Conservation (phyloP, 1,140 invertebrate species). For the Octopus bimaculoides region DNA sequence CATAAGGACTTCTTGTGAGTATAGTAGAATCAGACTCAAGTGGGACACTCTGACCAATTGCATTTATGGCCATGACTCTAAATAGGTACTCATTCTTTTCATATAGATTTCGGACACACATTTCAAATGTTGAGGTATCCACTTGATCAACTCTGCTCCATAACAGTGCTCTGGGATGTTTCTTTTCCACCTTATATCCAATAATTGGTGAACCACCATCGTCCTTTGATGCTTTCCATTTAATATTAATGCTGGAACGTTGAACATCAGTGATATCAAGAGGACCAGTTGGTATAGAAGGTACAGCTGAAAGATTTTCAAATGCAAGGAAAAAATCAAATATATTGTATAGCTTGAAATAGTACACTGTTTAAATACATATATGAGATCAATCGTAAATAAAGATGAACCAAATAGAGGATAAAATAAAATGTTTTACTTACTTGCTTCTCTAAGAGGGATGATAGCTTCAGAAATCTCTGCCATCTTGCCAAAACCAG, state of each 20-base stretch:
- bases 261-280: slow-evolving; percentile 64
- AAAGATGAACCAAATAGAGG: background rate
- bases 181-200: slow-evolving; percentile 90
- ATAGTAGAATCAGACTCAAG: slow-evolving; percentile 84
- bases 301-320: slow-evolving; percentile 14
- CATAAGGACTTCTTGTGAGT: slow-evolving; percentile 73
- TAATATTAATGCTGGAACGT: slow-evolving; percentile 76
- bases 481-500: slow-evolving; percentile 85
- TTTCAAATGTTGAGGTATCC: slow-evolving; percentile 61
- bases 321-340: background rate
- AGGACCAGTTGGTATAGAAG: slow-evolving; percentile 28
- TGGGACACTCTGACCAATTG: slow-evolving; percentile 83
- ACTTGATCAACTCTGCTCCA: slow-evolving; percentile 83
- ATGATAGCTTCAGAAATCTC: slow-evolving; percentile 74
- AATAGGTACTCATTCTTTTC: slow-evolving; percentile 62
- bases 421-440: slow-evolving; percentile 22
- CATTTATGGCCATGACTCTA: slow-evolving; percentile 82
- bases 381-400: background rate
- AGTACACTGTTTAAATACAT: background rate
- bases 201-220: slow-evolving; percentile 96
- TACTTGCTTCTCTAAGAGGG: slow-evolving; percentile 81
- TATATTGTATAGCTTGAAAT: background rate
- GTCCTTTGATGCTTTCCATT: slow-evolving; percentile 95
- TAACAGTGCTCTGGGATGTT: slow-evolving; percentile 63
- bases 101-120: slow-evolving; percentile 68